Evolutionary conservation across 2,113 vertebrate species (phyloP).

Genomic region (Xenopus borealis): DNA sequence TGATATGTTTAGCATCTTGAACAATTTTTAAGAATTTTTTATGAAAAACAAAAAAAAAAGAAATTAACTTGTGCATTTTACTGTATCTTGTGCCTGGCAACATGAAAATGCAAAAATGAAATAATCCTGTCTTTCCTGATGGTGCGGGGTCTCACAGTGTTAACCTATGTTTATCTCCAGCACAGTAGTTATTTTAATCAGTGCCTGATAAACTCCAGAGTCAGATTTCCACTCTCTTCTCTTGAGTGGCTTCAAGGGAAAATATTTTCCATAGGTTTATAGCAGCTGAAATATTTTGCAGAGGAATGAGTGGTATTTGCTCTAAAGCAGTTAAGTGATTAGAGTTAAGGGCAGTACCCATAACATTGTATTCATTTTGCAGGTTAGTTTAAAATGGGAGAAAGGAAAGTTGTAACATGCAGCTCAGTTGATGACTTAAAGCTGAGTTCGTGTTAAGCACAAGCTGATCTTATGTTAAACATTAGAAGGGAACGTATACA

Average conservation of each 20-base stretch:
- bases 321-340: constrained; percentile 2
- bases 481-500: too few relatives aligned
- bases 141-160: not conserved
- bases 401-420: too few relatives aligned
- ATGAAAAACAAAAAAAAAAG: too few relatives aligned
- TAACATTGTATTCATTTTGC: too few relatives aligned
- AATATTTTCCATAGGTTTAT: constrained; percentile 27
- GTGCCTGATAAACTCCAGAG: constrained; percentile 22
- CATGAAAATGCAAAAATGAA: not conserved
- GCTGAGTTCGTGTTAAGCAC: too few relatives aligned
- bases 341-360: not conserved
- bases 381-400: too few relatives aligned
- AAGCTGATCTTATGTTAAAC: too few relatives aligned
- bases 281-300: not conserved
- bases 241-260: not conserved
- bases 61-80: too few relatives aligned
- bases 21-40: too few relatives aligned
- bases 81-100: not conserved
- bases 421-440: too few relatives aligned
- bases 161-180: not conserved
- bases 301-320: constrained; percentile 5
- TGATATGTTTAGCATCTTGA: too few relatives aligned
- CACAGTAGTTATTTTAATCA: not conserved
- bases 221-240: not conserved
- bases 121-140: not conserved